Conservation (phyloP, 2,888 invertebrate genomes). For the Drosophila rubida region DNA sequence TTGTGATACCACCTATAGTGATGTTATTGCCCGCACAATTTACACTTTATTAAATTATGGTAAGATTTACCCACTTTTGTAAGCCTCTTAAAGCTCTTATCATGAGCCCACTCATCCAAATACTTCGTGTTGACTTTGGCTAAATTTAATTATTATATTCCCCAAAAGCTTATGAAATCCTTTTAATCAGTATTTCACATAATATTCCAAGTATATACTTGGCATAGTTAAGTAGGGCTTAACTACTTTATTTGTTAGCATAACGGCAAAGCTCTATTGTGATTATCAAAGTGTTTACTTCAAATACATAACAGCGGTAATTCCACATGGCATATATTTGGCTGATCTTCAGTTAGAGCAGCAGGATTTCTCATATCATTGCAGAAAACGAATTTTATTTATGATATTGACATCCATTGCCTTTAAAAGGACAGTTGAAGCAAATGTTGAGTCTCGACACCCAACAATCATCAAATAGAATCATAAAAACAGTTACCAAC, state of each 20-base stretch:
- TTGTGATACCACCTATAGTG: constrained; percentile 36
- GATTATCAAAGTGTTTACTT: constrained; percentile 25
- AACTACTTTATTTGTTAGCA: constrained; percentile 31
- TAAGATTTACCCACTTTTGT: constrained; percentile 71
- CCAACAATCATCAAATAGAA: constrained; percentile 78
- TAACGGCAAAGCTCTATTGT: constrained; percentile 37
- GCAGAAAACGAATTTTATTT: constrained; percentile 60
- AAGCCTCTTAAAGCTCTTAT: constrained; percentile 77
- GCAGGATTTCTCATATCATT: constrained; percentile 31
- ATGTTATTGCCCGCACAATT: constrained; percentile 32
- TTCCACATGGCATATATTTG: constrained; percentile 8
- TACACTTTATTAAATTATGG: constrained; percentile 79
- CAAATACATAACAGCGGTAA: not conserved
- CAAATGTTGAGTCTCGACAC: constrained; percentile 55
- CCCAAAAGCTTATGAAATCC: constrained; percentile 74
- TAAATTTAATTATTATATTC: constrained; percentile 80
- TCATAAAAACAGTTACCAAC: constrained; percentile 78
- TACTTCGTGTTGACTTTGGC: constrained; percentile 45
- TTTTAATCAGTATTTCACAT: constrained; percentile 71
- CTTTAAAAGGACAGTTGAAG: constrained; percentile 25
- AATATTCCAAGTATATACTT: constrained; percentile 58
- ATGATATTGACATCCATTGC: constrained; percentile 54
- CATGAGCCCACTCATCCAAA: constrained; percentile 47
- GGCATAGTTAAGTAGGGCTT: constrained; percentile 52
- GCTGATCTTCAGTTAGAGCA: constrained; percentile 34